Base-by-base conservation (phyloP, 2,888 invertebrate species). In the Yponomeuta malinellus region DNA sequence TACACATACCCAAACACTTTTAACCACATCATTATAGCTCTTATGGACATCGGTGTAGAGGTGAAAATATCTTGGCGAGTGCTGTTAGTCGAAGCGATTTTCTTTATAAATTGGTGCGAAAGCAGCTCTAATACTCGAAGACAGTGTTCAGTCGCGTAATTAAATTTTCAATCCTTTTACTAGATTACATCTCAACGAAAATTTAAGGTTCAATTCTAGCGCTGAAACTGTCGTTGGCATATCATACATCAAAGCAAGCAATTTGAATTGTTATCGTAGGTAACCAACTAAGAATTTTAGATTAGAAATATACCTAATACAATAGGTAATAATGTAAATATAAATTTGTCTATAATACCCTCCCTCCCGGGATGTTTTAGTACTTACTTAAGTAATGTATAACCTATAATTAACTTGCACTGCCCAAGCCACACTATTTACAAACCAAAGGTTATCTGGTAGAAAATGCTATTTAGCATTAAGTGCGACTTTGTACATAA, bases 111-210 rank as follows among this genome's bases (percentile, higher is more conserved):
- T 43, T 59, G 52, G 52, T 59, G 15, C 52, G 15, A 15, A 59
- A 59, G 52, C 15, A 15, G 15, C 52, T 59, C 15, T 15, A 5
- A 15, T 59, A 59, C 52, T 59, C 52, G 52, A 59, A 59, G 52
- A 59, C 52, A 59, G 52, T 59, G 6, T 59, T 59, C 52, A 59
- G 52, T 43, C 15, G 52, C 52, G 52, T 15, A 59, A 59, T 59
- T 59, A 59, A 59, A 59, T 59, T 59, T 59, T 59, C 52, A 59
- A 59, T 59, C 52, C 52, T 59, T 59, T 59, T 59, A 15, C 52
- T 59, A 15, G 52, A 59, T 59, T 59, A 59, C 15, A 15, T 59
- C 52, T 59, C 52, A 15, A 15, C 15, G 52, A 59, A 59, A 12
- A 59, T 59, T 59, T 59, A 59, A 59, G 52, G 15, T 15, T 59